Conservation (phyloP, 2,888 invertebrate genomes). For the Harmothoe impar region DNA sequence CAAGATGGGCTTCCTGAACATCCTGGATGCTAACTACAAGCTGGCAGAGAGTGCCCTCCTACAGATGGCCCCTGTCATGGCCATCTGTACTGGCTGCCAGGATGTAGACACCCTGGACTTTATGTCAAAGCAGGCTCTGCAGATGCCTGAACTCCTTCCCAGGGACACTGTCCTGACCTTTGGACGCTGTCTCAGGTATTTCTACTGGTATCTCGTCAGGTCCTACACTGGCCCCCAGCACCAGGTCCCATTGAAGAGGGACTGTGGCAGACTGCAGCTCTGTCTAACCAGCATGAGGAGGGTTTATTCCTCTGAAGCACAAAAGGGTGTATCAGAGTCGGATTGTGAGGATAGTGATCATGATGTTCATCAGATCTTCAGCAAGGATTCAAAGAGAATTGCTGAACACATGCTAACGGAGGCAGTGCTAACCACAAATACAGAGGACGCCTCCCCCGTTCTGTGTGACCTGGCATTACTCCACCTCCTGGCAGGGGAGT, state of each 20-base stretch:
- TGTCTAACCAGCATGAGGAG: not conserved
- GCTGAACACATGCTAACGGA: not conserved
- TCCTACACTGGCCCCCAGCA: not conserved
- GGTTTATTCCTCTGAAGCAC: not conserved
- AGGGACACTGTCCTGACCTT: not conserved
- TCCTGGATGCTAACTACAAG: not conserved
- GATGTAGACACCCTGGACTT: not conserved
- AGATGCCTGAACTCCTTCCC: not conserved
- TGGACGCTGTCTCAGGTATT: not conserved
- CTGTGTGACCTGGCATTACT: slow-evolving; percentile 8
- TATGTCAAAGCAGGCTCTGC: slow-evolving; percentile 8
- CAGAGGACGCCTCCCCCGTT: not conserved
- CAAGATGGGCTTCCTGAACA: not conserved
- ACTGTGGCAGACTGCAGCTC: not conserved
- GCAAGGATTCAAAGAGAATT: too few species aligned
- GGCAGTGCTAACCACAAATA: not conserved
- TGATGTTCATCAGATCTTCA: not conserved
- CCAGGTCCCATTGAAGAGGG: not conserved
- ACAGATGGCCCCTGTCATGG: slow-evolving; percentile 2
- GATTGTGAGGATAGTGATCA: not conserved
- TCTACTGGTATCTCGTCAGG: not conserved
- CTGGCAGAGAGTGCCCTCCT: not conserved
- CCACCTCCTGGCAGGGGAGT: not conserved
- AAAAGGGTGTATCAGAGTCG: not conserved
- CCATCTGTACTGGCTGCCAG: not conserved